These are phyloP conservation scores for Nomada ruficornis DNA, from an alignment of 2,888 invertebrate species.

Conservation along the genomic window DNA sequence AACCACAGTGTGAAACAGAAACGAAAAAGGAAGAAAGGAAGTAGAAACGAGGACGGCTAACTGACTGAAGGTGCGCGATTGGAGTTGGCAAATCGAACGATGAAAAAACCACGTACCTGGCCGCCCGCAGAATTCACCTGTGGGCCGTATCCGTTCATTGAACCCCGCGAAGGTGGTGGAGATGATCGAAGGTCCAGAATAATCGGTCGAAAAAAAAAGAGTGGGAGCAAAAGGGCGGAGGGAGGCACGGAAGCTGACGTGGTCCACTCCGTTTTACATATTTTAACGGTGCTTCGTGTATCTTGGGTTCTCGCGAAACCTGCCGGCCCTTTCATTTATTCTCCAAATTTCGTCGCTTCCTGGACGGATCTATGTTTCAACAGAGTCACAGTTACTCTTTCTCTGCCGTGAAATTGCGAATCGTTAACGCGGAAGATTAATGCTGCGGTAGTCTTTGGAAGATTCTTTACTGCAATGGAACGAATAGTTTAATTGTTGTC, in stretches of 20 bases:
- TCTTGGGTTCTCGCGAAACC: constrained; percentile 61
- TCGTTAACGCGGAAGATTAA: constrained; percentile 5
- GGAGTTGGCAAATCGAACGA: constrained; percentile 27
- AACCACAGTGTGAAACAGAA: too few relatives aligned
- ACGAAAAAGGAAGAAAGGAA: too few relatives aligned
- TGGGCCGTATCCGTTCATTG: constrained; percentile 76
- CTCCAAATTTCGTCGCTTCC: constrained; percentile 33
- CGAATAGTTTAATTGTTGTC: background rate
- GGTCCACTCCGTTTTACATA: constrained; percentile 77
- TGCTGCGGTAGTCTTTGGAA: background rate
- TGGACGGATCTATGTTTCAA: constrained; percentile 26
- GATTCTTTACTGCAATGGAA: background rate
- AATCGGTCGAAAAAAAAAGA: constrained; percentile 53
- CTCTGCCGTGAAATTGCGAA: too few relatives aligned
- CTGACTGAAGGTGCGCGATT: background rate
- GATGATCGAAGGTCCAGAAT: constrained; percentile 75
- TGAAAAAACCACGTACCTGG: constrained; percentile 30
- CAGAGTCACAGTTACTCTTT: background rate
- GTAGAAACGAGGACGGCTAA: background rate
- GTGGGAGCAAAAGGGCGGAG: constrained; percentile 56
- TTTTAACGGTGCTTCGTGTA: constrained; percentile 79
- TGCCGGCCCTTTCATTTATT: constrained; percentile 41
- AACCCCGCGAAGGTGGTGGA: constrained; percentile 71
- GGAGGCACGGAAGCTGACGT: constrained; percentile 57
- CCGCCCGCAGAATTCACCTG: constrained; percentile 69